Evolutionary conservation across 2,888 invertebrate species (phyloP).

Genomic region (Erebia ligea): DNA sequence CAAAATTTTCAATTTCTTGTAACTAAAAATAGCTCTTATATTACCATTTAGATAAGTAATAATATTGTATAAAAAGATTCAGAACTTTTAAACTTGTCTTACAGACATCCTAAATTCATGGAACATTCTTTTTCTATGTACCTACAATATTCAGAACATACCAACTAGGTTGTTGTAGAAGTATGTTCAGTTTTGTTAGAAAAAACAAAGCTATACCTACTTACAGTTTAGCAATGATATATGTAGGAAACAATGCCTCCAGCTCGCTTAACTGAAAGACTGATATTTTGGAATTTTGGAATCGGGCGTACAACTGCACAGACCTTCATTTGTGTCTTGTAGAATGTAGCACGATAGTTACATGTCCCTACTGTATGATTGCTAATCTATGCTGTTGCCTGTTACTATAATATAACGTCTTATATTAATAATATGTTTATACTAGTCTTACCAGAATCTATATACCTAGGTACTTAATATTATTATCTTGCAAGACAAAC

Average conservation of each 20-base stretch:
- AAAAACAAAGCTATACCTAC: background rate
- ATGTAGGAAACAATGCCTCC: background rate
- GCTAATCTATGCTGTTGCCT: slow-evolving; percentile 2
- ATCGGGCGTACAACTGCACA: no score
- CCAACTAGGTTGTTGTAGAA: background rate
- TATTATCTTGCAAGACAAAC: slow-evolving; percentile 36
- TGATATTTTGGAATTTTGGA: no score
- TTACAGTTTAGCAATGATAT: background rate
- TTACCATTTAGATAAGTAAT: no score
- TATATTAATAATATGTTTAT: slow-evolving; percentile 29
- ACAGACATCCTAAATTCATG: background rate
- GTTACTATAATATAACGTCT: no score
- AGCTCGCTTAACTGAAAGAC: background rate
- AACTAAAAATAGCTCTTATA: background rate
- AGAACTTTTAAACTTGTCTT: background rate
- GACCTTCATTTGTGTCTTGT: no score
- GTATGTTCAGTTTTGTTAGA: background rate
- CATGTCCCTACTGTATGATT: background rate
- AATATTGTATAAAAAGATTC: no score
- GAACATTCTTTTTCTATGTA: background rate
- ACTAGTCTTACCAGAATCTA: slow-evolving; percentile 60
- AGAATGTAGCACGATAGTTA: background rate
- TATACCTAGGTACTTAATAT: background rate
- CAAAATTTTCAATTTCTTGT: background rate
- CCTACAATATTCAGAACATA: background rate